Conservation (phyloP, 2,113 vertebrate species). For the western clawed frog (Xenopus tropicalis) region DNA sequence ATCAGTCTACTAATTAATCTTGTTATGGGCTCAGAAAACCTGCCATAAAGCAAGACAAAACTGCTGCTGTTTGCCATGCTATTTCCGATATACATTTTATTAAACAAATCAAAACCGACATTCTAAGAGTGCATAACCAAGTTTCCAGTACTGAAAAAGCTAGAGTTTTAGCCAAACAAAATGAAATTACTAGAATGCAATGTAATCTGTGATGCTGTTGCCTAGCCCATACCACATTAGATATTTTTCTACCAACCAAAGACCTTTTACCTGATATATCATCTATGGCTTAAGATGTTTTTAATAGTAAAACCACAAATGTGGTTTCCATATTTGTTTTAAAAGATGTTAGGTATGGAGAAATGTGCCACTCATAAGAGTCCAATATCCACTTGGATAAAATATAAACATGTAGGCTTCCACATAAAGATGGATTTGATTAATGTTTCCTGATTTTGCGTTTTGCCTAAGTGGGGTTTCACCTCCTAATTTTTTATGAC, state of each 20-base stretch:
- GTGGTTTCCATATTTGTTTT: constrained; percentile 38
- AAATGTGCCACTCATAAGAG: constrained; percentile 35
- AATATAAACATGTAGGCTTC: neutral
- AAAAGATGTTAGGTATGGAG: constrained; percentile 22
- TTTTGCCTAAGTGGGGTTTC: constrained; percentile 26
- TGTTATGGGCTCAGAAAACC: too few species aligned
- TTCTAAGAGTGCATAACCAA: too few species aligned
- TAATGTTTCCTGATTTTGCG: constrained; percentile 34
- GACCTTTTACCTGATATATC: constrained; percentile 29
- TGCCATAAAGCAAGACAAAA: too few species aligned
- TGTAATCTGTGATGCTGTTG: too few species aligned
- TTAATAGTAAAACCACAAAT: constrained; percentile 33
- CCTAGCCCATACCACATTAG: neutral
- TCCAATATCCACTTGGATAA: constrained; percentile 8
- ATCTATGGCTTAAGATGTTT: constrained; percentile 19
- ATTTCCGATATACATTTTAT: too few species aligned
- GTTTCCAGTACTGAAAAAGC: too few species aligned
- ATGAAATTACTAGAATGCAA: too few species aligned
- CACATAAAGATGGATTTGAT: constrained; percentile 38
- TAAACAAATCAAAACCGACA: too few species aligned
- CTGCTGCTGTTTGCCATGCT: too few species aligned
- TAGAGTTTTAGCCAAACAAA: too few species aligned
- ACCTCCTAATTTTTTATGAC: constrained; percentile 37
- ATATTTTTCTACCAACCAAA: constrained; percentile 12
- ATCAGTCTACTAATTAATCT: too few species aligned